phyloP scores from a whole-genome alignment of 2,888 invertebrate species.

The Bellardia bayeri region DNA sequence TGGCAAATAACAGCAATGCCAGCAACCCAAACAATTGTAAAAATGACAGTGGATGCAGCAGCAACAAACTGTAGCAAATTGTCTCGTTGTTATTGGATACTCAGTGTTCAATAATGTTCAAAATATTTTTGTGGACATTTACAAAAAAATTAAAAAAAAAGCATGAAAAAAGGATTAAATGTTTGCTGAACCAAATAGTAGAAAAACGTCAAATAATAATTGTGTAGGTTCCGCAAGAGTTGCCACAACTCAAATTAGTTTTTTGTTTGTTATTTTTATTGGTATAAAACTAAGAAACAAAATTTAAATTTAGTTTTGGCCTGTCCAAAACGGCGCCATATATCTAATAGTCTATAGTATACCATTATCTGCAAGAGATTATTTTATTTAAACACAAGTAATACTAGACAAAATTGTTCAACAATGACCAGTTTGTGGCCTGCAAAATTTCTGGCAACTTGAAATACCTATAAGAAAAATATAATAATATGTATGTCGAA shows the following conservation, averaged over 20 bases:
- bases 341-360: background rate
- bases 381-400: background rate
- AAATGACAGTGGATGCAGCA: conserved; percentile 23
- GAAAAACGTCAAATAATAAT: conserved; percentile 49
- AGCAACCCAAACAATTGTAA: conserved; percentile 1
- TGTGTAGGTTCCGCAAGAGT: conserved; percentile 48
- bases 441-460: background rate
- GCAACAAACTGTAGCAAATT: conserved; percentile 46
- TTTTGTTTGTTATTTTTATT: background rate
- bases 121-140: conserved; percentile 51
- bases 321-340: conserved; percentile 15
- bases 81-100: conserved; percentile 40
- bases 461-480: background rate
- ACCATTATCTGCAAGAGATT: background rate
- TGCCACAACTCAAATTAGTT: conserved; percentile 42
- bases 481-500: background rate
- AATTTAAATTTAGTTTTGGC: conserved; percentile 34
- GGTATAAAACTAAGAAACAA: background rate
- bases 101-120: conserved; percentile 49
- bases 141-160: background rate
- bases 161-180: conserved; percentile 3
- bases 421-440: background rate
- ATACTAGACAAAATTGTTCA: background rate
- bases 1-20: conserved; percentile 37
- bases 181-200: conserved; percentile 51